Evolutionary conservation across 2,888 invertebrate genomes (phyloP).

Genomic region (Pasiphila rectangulata): DNA sequence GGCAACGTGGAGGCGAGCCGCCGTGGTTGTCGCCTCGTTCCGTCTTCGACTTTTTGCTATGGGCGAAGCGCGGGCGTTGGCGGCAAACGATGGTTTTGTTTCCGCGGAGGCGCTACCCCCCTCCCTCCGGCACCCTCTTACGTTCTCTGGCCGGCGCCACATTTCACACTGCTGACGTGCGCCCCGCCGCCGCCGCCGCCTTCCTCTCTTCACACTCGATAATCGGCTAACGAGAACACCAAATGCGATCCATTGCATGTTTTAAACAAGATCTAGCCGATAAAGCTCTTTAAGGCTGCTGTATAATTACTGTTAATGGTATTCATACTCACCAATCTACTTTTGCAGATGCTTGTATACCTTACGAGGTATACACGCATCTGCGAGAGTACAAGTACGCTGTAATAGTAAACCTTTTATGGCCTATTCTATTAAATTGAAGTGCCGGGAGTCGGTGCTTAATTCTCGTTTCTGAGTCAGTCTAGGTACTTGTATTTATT

Average conservation of each 20-base stretch:
- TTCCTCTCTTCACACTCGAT: constrained; percentile 43
- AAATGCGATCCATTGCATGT: constrained; percentile 38
- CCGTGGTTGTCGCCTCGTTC: constrained; percentile 74
- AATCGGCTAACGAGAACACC: constrained; percentile 43
- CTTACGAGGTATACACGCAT: no score
- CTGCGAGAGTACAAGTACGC: constrained; percentile 3
- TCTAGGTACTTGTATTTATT: constrained; percentile 35
- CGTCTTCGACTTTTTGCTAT: constrained; percentile 75
- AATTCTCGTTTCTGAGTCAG: constrained; percentile 22
- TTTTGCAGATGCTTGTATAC: no score
- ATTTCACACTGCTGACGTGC: constrained; percentile 55
- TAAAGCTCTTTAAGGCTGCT: constrained; percentile 32
- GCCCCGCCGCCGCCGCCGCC: constrained; percentile 32
- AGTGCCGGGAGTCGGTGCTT: no score
- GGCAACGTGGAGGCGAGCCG: constrained; percentile 69
- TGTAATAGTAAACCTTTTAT: neutral
- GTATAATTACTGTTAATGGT: constrained; percentile 31
- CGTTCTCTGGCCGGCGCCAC: constrained; percentile 54
- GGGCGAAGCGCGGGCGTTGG: constrained; percentile 68
- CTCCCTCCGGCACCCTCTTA: constrained; percentile 38
- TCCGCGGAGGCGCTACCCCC: constrained; percentile 53
- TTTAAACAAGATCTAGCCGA: constrained; percentile 29
- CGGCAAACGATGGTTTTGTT: constrained; percentile 63
- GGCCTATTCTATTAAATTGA: no score
- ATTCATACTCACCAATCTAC: neutral